Evolutionary conservation across 2,113 vertebrate genomes (phyloP).

Genomic region (Gadus chalcogrammus): DNA sequence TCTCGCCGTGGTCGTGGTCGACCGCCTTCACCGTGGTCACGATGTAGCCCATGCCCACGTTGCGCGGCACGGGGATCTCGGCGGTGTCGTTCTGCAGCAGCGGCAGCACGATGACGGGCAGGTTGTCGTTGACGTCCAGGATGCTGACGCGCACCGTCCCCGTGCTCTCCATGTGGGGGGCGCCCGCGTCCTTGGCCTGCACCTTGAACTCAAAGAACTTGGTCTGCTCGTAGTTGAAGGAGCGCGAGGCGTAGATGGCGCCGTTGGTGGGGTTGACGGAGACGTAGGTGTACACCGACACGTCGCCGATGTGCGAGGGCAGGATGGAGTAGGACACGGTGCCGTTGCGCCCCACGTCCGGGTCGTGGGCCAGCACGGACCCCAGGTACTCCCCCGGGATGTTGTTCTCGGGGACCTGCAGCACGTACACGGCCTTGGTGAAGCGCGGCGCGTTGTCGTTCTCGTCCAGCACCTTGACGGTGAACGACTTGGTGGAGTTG

Average conservation of each 20-base stretch:
- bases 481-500: slow-evolving; percentile 95
- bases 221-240: slow-evolving; percentile 97
- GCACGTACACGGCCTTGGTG: slow-evolving; percentile 89
- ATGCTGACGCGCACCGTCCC: slow-evolving; percentile 89
- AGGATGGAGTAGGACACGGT: slow-evolving; percentile 94
- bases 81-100: slow-evolving; percentile 94
- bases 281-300: slow-evolving; percentile 88
- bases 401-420: slow-evolving; percentile 98
- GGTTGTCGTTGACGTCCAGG: slow-evolving; percentile 95
- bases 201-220: slow-evolving; percentile 98
- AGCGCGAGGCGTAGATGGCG: slow-evolving; percentile 96
- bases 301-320: slow-evolving; percentile 91
- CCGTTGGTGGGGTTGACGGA: slow-evolving; percentile 97
- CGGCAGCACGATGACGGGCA: slow-evolving; percentile 90
- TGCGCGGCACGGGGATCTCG: slow-evolving; percentile 92
- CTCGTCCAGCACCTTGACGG: slow-evolving; percentile 92
- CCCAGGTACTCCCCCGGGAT: slow-evolving; percentile 97
- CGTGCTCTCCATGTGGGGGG: slow-evolving; percentile 93
- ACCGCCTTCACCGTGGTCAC: slow-evolving; percentile 91
- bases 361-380: slow-evolving; percentile 93
- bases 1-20: slow-evolving; percentile 97
- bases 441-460: slow-evolving; percentile 97
- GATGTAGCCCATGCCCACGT: slow-evolving; percentile 91
- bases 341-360: slow-evolving; percentile 93
- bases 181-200: slow-evolving; percentile 93